Evolutionary conservation across 2,113 vertebrate genomes (phyloP).

Genomic region (Neodontobutis hainanensis): DNA sequence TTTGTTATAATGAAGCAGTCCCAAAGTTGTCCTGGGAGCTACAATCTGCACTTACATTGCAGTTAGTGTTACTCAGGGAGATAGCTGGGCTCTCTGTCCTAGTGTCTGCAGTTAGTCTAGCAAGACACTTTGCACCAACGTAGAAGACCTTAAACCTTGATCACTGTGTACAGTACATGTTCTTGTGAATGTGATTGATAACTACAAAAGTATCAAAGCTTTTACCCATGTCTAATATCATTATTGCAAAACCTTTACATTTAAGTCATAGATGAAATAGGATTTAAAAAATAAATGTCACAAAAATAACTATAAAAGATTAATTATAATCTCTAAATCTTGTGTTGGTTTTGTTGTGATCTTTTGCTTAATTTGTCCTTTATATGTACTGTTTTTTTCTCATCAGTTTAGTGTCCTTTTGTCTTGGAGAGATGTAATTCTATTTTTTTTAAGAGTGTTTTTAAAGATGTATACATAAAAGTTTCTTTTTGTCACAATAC

Average conservation of each 20-base stretch:
- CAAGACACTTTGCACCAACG: constrained; percentile 73
- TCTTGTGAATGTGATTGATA: constrained; percentile 72
- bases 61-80: constrained; percentile 78
- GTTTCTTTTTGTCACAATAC: constrained; percentile 75
- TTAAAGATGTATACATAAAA: constrained; percentile 78
- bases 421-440: constrained; percentile 87
- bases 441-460: constrained; percentile 89
- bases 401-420: constrained; percentile 75
- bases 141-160: constrained; percentile 79
- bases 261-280: constrained; percentile 72
- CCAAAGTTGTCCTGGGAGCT: constrained; percentile 39
- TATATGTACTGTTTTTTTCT: constrained; percentile 63
- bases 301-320: constrained; percentile 55
- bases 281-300: constrained; percentile 48
- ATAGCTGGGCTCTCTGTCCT: constrained; percentile 79
- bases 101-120: constrained; percentile 70
- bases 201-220: constrained; percentile 77
- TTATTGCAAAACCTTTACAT: constrained; percentile 62
- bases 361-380: constrained; percentile 65
- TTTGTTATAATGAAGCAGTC: constrained; percentile 19
- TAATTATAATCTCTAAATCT: constrained; percentile 73
- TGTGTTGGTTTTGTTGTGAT: constrained; percentile 78
- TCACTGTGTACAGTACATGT: constrained; percentile 81
- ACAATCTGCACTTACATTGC: constrained; percentile 51
- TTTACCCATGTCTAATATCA: constrained; percentile 71